Base-by-base conservation (phyloP, 2,888 invertebrate species). In the Drosophila tripunctata region DNA sequence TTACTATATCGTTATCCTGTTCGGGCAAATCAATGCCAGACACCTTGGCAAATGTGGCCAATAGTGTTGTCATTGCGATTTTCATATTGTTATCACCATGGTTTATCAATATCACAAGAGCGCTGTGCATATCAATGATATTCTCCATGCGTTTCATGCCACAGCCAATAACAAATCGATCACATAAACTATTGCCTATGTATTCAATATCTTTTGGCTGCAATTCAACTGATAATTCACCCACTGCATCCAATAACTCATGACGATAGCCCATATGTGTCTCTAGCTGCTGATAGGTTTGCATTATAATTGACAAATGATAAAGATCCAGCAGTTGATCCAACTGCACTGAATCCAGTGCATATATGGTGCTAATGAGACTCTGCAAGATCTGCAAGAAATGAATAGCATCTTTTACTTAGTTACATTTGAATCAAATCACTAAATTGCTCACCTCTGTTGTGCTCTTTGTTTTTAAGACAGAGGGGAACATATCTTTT, bases 231-330 rank as follows among this genome's bases (percentile, higher is more conserved):
- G 48, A 4, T 7, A 72, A 6, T 0, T 57, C 27, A 3, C 41
- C 4, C 0, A 79, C 69, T 0, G 38, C 52, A 14, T 60, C 40
- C n/a, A 79, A 2, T 4, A 80, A 10, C 1, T 22, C 52, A 4
- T 17, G 17, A 5, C 80, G 83, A 4, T 58, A 27, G 3, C 10
- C 12, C 14, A 48, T 56, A 5, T 51, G 30, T 0, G 21, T 14
- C 1, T 58, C 27, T 5, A 50, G 7, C n/a, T 4, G 30, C 4
- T 64, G 33, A 19, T 62, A 79, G 4, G 24, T 38, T 30, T 66
- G 57, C 83, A 86, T 69, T 12, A 79, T 47, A 3, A 86, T 61
- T 0, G 67, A 48, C 21, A 80, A 7, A 7, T 62, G 64, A n/a
- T 67, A 73, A 0, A 69, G 45, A 51, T 80, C 80, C 3, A 76